phyloP scores from a whole-genome alignment of 1,140 invertebrate genomes.

The Bilobella aurantiaca region DNA sequence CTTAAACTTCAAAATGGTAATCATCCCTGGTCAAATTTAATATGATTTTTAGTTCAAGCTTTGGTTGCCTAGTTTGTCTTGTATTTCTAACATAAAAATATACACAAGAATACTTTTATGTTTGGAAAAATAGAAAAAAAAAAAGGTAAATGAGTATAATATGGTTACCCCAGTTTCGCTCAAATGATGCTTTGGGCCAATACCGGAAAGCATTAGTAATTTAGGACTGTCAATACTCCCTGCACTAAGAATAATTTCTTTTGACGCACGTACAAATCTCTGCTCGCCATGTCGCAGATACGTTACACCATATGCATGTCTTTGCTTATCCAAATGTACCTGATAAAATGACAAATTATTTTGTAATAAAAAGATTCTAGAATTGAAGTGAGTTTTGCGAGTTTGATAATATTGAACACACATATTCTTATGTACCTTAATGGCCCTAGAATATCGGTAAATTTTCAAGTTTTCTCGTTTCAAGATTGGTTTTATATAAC shows the following conservation, averaged over 20 bases:
- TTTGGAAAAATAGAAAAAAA: too few species aligned
- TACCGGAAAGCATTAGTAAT: background rate
- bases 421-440: conserved; percentile 1
- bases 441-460: background rate
- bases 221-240: conserved; percentile 1
- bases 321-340: conserved; percentile 7
- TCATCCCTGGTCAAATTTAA: background rate
- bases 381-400: too few species aligned
- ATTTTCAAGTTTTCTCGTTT: background rate
- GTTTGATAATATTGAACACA: too few species aligned
- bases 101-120: too few species aligned
- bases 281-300: background rate
- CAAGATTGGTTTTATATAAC: conserved; percentile 2
- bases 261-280: background rate
- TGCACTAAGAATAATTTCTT: conserved; percentile 1
- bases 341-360: conserved; percentile 1
- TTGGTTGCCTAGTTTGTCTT: too few species aligned
- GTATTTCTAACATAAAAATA: too few species aligned
- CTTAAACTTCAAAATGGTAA: background rate
- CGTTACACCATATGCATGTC: background rate
- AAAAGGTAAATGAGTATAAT: too few species aligned
- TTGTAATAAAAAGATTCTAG: background rate
- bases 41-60: too few species aligned
- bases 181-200: background rate
- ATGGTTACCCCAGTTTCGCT: background rate